phyloP scores from a whole-genome alignment of 2,113 vertebrate genomes.

The Centropus bengalensis region DNA sequence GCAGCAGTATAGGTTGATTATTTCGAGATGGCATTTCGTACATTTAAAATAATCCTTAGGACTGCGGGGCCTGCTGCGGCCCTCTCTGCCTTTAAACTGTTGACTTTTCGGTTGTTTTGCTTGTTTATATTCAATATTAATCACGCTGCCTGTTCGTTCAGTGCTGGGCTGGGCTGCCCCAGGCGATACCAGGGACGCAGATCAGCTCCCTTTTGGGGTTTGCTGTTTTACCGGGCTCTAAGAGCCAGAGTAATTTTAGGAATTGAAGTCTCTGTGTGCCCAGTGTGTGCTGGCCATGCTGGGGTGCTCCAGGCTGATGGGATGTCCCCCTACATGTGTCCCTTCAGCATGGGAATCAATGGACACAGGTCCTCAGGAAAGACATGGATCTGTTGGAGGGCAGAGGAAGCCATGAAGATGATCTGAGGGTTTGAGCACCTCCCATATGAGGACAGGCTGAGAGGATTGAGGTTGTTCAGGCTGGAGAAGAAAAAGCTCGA shows the following conservation, averaged over 20 bases:
- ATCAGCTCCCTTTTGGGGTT: background rate
- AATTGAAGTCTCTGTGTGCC: rapidly evolving
- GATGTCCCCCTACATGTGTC: rapidly evolving
- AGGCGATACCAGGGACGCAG: rapidly evolving
- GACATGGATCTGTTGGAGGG: no score
- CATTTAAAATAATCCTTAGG: background rate
- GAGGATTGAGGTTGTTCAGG: no score
- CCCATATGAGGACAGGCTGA: no score
- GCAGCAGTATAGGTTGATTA: slow-evolving; percentile 55
- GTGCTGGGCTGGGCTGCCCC: rapidly evolving
- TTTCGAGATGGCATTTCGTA: slow-evolving; percentile 38
- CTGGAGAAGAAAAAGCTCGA: no score
- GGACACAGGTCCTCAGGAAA: no score
- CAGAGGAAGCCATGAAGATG: no score
- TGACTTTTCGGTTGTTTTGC: slow-evolving; percentile 19
- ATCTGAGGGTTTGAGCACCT: no score
- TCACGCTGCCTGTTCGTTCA: rapidly evolving
- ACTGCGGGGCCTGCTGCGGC: background rate
- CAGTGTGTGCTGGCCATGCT: rapidly evolving
- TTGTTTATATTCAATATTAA: background rate
- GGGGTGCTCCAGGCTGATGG: background rate
- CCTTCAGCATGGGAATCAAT: rapidly evolving
- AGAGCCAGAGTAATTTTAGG: rapidly evolving
- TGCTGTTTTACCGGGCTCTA: rapidly evolving
- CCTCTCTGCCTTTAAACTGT: background rate